These are phyloP conservation scores for Stichopus horrens DNA, from an alignment of 53 echinoderm and acorn worm genomes.

Conservation along the genomic window DNA sequence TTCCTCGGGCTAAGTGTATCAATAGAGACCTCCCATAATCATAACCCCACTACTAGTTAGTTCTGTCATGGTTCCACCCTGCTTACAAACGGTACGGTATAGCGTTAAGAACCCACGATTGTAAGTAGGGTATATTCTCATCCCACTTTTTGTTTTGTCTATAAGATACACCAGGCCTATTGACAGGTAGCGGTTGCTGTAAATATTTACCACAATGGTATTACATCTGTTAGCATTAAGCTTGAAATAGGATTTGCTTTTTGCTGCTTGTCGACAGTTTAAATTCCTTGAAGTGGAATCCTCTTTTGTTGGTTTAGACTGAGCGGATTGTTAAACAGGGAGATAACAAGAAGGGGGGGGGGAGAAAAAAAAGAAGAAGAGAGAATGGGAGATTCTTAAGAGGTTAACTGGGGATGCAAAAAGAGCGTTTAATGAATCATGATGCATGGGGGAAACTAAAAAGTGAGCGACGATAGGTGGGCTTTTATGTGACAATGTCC, in stretches of 20 bases:
- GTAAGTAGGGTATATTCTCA: not conserved
- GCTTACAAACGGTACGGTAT: too few species aligned
- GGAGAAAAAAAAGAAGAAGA: not conserved
- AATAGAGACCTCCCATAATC: slow-evolving; percentile 12
- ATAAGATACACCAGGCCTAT: not conserved
- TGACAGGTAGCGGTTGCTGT: slow-evolving; percentile 12
- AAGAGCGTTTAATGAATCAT: not conserved
- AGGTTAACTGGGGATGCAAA: not conserved
- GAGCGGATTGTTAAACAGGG: not conserved
- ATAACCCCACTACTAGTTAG: not conserved
- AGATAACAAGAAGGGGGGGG: not conserved
- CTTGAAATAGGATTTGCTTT: not conserved
- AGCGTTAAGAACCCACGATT: not conserved
- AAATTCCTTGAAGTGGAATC: not conserved
- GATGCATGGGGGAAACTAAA: not conserved
- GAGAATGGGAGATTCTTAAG: not conserved
- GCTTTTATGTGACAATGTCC: not conserved
- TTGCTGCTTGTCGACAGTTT: not conserved
- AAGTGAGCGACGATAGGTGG: not conserved
- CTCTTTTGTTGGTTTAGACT: not conserved
- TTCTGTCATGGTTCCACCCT: too few species aligned
- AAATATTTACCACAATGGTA: slow-evolving; percentile 31
- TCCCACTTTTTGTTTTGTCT: not conserved
- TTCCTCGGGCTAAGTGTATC: slow-evolving; percentile 17
- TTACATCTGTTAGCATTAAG: slow-evolving; percentile 28